Conservation (phyloP, 2,113 vertebrate species). For the Dunckerocampus dactyliophorus region DNA sequence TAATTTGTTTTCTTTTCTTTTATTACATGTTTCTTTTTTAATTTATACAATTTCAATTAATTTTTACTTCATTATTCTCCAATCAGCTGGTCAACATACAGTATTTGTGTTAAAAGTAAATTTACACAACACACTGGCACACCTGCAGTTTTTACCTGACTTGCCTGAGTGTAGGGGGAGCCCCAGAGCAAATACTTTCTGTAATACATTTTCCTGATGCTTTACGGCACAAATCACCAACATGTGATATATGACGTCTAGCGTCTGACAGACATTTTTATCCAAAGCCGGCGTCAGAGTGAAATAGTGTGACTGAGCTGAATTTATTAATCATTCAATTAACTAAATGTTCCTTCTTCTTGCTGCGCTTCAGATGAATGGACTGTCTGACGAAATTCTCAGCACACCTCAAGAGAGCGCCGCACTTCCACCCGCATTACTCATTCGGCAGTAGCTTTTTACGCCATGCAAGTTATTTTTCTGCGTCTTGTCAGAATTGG, state of each 20-base stretch:
- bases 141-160: no score
- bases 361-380: conserved; percentile 94
- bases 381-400: conserved; percentile 93
- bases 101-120: no score
- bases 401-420: conserved; percentile 76
- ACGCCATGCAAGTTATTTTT: conserved; percentile 38
- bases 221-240: conserved; percentile 12
- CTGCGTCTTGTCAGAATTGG: conserved; percentile 8
- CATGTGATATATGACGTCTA: conserved; percentile 55
- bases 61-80: no score
- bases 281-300: conserved; percentile 70
- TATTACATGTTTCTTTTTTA: no score
- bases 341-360: conserved; percentile 94
- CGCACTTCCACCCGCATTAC: conserved; percentile 42
- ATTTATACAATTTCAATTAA: no score
- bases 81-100: no score
- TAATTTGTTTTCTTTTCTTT: no score
- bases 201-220: neutral
- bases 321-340: conserved; percentile 99
- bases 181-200: no score
- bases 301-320: conserved; percentile 97
- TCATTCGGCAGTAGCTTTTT: conserved; percentile 37
- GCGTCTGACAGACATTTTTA: conserved; percentile 67
- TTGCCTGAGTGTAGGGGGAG: no score
- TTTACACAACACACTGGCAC: no score